These are phyloP conservation scores for Busseola fusca DNA, from an alignment of 2,888 invertebrate species.

Conservation along the genomic window DNA sequence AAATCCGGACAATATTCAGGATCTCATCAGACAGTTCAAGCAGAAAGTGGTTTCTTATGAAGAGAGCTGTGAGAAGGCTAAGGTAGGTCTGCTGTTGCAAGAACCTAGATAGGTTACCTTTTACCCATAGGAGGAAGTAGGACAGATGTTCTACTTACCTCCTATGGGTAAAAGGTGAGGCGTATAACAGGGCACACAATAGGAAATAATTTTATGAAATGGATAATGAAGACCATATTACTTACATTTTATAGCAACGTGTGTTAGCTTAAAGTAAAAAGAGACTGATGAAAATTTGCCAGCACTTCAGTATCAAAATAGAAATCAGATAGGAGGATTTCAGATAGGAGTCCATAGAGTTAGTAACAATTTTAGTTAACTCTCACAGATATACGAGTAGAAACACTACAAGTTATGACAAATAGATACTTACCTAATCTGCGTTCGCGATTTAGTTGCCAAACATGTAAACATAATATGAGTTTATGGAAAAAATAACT, in stretches of 20 bases:
- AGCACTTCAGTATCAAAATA: background rate
- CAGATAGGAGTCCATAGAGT: background rate
- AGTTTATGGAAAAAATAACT: too few relatives aligned
- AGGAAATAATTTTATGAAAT: too few relatives aligned
- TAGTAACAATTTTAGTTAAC: too few relatives aligned
- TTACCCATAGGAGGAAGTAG: too few relatives aligned
- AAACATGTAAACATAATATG: too few relatives aligned
- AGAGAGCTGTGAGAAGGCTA: conserved; percentile 78
- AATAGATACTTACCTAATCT: too few relatives aligned
- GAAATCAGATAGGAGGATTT: background rate
- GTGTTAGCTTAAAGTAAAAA: background rate
- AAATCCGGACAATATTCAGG: conserved; percentile 78
- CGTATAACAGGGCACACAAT: background rate
- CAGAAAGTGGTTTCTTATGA: conserved; percentile 82
- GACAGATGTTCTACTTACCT: too few relatives aligned
- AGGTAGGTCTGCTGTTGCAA: conserved; percentile 67
- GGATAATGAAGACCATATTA: background rate
- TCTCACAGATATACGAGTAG: too few relatives aligned
- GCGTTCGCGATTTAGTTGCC: too few relatives aligned
- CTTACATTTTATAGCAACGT: background rate
- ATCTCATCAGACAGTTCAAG: conserved; percentile 78
- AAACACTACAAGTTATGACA: too few relatives aligned
- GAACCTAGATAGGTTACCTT: too few relatives aligned
- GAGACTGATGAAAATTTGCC: background rate
- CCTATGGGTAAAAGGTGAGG: too few relatives aligned